Conservation (phyloP, 2,888 invertebrate species). For the Caenorhabditis sp. region DNA sequence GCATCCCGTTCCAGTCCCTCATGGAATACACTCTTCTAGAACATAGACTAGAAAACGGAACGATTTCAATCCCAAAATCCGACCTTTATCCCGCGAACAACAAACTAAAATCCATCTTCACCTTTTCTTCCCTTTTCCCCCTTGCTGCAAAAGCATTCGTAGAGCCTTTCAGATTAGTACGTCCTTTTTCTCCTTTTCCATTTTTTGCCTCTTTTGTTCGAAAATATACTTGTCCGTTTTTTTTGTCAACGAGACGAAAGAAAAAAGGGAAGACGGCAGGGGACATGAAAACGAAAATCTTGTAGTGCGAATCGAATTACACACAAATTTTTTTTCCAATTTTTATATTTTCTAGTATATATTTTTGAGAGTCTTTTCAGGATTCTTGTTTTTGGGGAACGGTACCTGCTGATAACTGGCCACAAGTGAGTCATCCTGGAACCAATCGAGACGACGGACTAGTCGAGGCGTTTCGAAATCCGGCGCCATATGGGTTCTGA, state of each 20-base stretch:
- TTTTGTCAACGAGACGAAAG: conserved; percentile 34
- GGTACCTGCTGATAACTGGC: conserved; percentile 78
- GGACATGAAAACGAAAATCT: conserved; percentile 43
- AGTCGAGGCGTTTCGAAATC: conserved; percentile 82
- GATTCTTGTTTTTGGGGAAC: conserved; percentile 1
- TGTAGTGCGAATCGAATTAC: conserved; percentile 56
- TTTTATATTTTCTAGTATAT: conserved; percentile 20
- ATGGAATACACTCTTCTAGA: not conserved
- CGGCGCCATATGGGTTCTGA: conserved; percentile 82
- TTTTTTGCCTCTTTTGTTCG: conserved; percentile 52
- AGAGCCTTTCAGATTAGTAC: conserved; percentile 60
- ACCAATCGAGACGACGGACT: conserved; percentile 82
- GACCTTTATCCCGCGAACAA: not conserved
- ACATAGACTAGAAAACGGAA: not conserved
- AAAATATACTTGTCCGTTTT: conserved; percentile 58
- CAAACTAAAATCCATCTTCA: not conserved
- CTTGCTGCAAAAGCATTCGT: conserved; percentile 39
- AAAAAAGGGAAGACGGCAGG: conserved; percentile 16
- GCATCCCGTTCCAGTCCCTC: too few relatives aligned
- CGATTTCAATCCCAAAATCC: not conserved
- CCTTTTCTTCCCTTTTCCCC: conserved; percentile 6
- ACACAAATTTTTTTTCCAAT: conserved; percentile 33
- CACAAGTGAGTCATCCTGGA: conserved; percentile 79
- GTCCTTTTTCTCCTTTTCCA: conserved; percentile 24
- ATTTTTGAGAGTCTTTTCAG: not conserved